A percentile compares a stretch with the other conserved stretches of the same genome.
Evolutionary conservation across 2,888 invertebrate genomes (phyloP).

Genomic region (Laspeyria flexula): DNA sequence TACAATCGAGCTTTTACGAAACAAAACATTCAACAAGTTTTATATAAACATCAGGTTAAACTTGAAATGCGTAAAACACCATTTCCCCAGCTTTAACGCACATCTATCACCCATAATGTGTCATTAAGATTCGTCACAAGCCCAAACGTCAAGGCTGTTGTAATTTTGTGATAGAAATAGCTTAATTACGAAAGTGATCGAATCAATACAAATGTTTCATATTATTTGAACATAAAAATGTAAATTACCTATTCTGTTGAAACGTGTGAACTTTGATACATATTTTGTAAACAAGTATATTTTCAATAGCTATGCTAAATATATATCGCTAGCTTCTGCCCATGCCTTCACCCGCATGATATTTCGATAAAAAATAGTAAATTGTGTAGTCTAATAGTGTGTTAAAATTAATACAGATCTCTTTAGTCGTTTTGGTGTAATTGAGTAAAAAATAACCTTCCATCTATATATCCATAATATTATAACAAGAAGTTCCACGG

Average conservation of each 20-base stretch:
- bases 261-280: conserved; percentile 44
- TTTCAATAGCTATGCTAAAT: conserved; percentile 24
- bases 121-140: conserved; percentile 25
- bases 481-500: too few species aligned
- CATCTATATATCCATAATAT: too few species aligned
- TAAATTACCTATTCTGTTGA: conserved; percentile 52
- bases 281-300: conserved; percentile 50
- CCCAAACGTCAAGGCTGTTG: conserved; percentile 29
- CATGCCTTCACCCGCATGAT: too few species aligned
- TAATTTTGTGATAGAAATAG: conserved; percentile 29
- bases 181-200: conserved; percentile 48
- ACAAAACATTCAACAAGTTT: background rate
- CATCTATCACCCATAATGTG: conserved; percentile 22
- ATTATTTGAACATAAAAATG: conserved; percentile 56
- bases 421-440: too few species aligned
- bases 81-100: conserved; percentile 4
- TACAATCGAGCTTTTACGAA: background rate
- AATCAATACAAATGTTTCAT: conserved; percentile 33
- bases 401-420: too few species aligned
- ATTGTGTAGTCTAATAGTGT: too few species aligned
- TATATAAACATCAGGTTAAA: conserved; percentile 1
- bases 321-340: too few species aligned
- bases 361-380: too few species aligned
- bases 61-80: conserved; percentile 11
- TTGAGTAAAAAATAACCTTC: too few species aligned